Base-by-base conservation (phyloP, 1,140 invertebrate species). In the Eupristina koningsbergeri region DNA sequence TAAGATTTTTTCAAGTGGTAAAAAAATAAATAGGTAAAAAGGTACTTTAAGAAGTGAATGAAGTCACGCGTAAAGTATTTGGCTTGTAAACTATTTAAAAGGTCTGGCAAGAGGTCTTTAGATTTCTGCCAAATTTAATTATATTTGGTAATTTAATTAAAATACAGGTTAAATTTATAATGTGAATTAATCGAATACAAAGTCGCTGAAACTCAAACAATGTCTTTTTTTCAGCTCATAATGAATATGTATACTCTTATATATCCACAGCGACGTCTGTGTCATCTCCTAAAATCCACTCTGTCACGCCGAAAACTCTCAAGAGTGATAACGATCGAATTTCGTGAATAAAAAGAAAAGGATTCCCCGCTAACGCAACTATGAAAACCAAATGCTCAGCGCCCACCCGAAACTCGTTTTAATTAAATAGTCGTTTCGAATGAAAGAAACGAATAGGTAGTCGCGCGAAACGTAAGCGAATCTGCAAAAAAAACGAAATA, bases 341-440 rank as follows among this genome's bases (percentile, higher is more conserved):
- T 61, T 82, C 53, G 75, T 64, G 31, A 85, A 78, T 39, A 79
- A 81, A 77, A 75, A 84, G 26, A 80, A 80, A 63, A 80, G 80
- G 31, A 74, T 79, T 53, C 61, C 73, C 75, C 74, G 80, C 73
- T 85, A 85, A 85, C 80, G 63, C 47, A 81, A 75, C 84, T 81
- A 81, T 63, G 34, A 69, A 69, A 76, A 36, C 31, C 36, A 50
- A 75, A 45, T n/a, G 22, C 36, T 64, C 74, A 63, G 64, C 80
- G 84, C 64, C 84, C 84, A 80, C 75, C 84, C 75, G 76, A 85
- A 85, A 85, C 80, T 82, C 69, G 80, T 85, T 85, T 85, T 85
- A 85, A 85, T 85, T 85, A 82, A 85, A 85, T 85, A 79, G 75
- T 76, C 80, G 61, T 85, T 85, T 53, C 67, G 50, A 81, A 71